phyloP scores from a whole-genome alignment of 1,140 invertebrate genomes.

The Sycophaga agraensis region DNA sequence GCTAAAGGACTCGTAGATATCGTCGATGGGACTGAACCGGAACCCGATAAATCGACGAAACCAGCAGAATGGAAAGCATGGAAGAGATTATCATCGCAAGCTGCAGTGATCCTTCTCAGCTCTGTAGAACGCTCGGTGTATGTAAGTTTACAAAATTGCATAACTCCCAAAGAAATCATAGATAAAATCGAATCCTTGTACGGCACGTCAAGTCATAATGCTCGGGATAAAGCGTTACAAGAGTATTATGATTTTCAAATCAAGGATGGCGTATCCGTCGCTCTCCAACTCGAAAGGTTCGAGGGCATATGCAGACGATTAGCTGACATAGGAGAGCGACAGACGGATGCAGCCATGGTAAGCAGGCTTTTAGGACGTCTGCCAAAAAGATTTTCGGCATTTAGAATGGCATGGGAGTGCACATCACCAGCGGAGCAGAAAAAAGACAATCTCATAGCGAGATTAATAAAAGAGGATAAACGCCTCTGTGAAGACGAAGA shows the following conservation, averaged over 20 bases:
- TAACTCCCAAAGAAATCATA: conserved; percentile 5
- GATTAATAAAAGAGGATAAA: background rate
- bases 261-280: background rate
- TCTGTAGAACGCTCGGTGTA: no score
- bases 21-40: background rate
- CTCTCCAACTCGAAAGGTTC: conserved; percentile 15
- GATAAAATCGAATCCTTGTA: conserved; percentile 4
- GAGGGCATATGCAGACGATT: conserved; percentile 15
- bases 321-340: background rate
- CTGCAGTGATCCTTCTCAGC: background rate
- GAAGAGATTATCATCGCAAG: background rate
- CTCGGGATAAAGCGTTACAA: conserved; percentile 1
- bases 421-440: background rate
- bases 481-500: background rate
- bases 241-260: conserved; percentile 9
- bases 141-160: conserved; percentile 1
- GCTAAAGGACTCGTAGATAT: background rate
- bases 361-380: background rate
- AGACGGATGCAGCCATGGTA: background rate
- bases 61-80: background rate
- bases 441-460: background rate
- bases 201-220: background rate
- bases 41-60: background rate
- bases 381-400: background rate
- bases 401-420: conserved; percentile 23